A percentile compares a stretch with the other conserved stretches of the same genome.
These are phyloP conservation scores for Drosophila dunni DNA, from an alignment of 1,140 invertebrate genomes.

Conservation along the genomic window DNA sequence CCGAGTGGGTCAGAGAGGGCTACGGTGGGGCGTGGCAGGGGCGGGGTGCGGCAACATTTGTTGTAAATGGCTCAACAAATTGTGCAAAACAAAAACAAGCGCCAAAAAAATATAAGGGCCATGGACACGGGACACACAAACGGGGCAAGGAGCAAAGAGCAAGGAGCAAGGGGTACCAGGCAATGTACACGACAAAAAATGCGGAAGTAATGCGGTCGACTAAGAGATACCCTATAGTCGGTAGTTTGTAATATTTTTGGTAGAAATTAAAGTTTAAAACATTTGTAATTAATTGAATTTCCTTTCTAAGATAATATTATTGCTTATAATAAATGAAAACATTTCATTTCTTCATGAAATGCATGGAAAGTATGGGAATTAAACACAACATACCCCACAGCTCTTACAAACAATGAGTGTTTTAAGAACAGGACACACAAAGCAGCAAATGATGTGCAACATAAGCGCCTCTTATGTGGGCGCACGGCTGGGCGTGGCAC, in stretches of 20 bases:
- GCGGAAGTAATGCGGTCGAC: not conserved
- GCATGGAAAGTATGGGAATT: no score
- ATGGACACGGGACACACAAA: conserved; percentile 5
- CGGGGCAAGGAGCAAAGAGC: not conserved
- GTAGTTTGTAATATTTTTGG: no score
- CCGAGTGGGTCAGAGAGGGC: conserved; percentile 26
- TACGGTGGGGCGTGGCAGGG: not conserved
- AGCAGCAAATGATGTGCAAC: conserved; percentile 55
- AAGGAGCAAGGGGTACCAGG: not conserved
- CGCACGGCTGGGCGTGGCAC: conserved; percentile 24
- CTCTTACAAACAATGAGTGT: no score
- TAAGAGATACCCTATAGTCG: no score
- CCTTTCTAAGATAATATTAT: no score
- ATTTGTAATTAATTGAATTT: no score
- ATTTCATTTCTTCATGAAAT: no score
- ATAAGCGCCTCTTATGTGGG: conserved; percentile 42
- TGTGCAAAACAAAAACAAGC: conserved; percentile 52
- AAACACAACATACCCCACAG: no score
- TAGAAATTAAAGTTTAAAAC: no score
- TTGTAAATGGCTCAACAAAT: conserved; percentile 63
- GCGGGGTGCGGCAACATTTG: conserved; percentile 44
- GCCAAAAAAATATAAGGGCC: conserved; percentile 25
- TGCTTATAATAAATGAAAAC: no score
- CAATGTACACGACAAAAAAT: conserved; percentile 1
- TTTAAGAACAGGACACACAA: conserved; percentile 10